A percentile compares a stretch with the other conserved stretches of the same genome.
These are phyloP conservation scores for Ephydatia muelleri DNA, from an alignment of 37 sponge, comb jelly and placozoan genomes.

Conservation along the genomic window DNA sequence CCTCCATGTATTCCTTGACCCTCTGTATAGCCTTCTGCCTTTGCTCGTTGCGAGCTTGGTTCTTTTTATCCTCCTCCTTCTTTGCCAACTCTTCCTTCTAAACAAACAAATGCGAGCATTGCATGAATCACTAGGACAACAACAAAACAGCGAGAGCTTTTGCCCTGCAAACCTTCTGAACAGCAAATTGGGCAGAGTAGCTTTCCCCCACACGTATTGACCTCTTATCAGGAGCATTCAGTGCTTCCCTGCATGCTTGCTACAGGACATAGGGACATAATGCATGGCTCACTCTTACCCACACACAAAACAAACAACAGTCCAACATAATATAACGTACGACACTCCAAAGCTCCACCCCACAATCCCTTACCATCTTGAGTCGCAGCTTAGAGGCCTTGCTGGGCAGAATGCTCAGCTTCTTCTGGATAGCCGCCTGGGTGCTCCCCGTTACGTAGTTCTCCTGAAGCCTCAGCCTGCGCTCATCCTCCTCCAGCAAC, in stretches of 20 bases:
- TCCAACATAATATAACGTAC: too few species aligned
- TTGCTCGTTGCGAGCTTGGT: slow-evolving; percentile 10
- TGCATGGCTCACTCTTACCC: neutral
- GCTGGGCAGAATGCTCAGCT: neutral
- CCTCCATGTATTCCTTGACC: slow-evolving; percentile 50
- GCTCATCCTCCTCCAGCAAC: slow-evolving; percentile 48
- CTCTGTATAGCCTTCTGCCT: slow-evolving; percentile 43
- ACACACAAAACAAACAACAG: neutral
- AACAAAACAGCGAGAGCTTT: neutral
- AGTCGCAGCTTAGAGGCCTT: slow-evolving; percentile 34
- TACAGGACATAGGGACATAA: neutral
- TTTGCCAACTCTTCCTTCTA: slow-evolving; percentile 44
- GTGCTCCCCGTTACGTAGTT: slow-evolving; percentile 11
- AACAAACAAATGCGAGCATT: neutral
- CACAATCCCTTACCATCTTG: slow-evolving; percentile 24
- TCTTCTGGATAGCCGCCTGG: slow-evolving; percentile 11
- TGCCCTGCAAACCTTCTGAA: slow-evolving; percentile 20
- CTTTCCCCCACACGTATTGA: slow-evolving; percentile 36
- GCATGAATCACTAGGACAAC: neutral
- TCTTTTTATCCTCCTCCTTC: slow-evolving; percentile 33
- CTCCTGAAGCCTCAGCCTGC: slow-evolving; percentile 35
- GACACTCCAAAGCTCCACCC: neutral
- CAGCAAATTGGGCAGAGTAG: slow-evolving; percentile 43
- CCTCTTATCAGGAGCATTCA: slow-evolving; percentile 13
- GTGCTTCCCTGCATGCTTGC: slow-evolving; percentile 16